Conservation (phyloP, 2,113 vertebrate genomes). For the Hippoglossus stenolepis region DNA sequence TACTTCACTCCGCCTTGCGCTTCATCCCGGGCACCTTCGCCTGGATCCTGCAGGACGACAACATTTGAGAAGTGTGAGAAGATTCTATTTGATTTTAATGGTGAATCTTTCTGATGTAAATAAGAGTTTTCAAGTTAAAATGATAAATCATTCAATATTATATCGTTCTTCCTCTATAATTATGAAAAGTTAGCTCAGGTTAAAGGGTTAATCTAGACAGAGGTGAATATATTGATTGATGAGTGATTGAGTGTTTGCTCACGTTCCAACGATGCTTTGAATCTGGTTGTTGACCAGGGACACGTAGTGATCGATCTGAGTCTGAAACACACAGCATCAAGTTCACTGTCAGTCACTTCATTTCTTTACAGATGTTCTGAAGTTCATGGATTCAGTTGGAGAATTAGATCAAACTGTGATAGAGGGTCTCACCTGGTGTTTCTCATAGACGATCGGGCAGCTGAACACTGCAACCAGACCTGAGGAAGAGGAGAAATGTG, state of each 20-base stretch:
- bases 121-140: no score
- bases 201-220: no score
- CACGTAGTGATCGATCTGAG: constrained; percentile 93
- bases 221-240: no score
- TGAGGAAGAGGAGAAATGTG: constrained; percentile 63
- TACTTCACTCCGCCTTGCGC: constrained; percentile 90
- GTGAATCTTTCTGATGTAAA: no score
- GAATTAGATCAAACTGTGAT: background rate
- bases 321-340: constrained; percentile 74
- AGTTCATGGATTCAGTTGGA: no score
- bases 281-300: constrained; percentile 89
- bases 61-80: background rate
- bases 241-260: constrained; percentile 61
- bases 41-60: constrained; percentile 86
- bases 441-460: constrained; percentile 95
- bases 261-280: constrained; percentile 92
- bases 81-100: no score
- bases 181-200: no score
- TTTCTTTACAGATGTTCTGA: background rate
- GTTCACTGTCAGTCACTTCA: no score
- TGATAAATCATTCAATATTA: background rate
- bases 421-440: constrained; percentile 89
- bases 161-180: no score
- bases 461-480: constrained; percentile 93
- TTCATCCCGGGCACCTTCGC: constrained; percentile 96